Base-by-base conservation (phyloP, 2,888 invertebrate species). In the Brenthis ino region DNA sequence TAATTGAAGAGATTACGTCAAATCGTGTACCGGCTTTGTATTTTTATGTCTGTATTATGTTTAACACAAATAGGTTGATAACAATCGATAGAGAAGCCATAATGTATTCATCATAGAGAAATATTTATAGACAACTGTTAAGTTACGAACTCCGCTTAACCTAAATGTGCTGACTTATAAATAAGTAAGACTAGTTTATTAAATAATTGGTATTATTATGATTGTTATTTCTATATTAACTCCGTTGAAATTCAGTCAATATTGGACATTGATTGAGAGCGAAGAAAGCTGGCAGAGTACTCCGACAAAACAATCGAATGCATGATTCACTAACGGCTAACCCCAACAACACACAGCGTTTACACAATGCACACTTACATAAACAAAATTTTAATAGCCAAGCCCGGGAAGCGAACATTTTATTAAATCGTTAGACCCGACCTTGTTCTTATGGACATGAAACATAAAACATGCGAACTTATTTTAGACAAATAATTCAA, bases 271-370 rank as follows among this genome's bases (percentile, higher is more conserved):
- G 80, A 84, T 82, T 78, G 74, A 72, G 72, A 74, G 70, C 76
- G 72, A 76, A 73, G 60, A 67, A 77, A 75, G 77, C 77, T 75
- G 74, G 73, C 67, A 77, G 76, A 78, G 74, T 78, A 76, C 77
- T 75, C 68, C 77, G 76, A 74, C 73, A 74, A 76, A 78, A 75
- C 74, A 76, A 77, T 76, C 74, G 71, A 82, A 83, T 77, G 80
- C 81, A 86, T 79, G 79, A 81, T 80, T 79, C 81, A 81, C 78
- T 75, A 75, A 73, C 73, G 67, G 70, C 74, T 73, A 75, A 74
- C 72, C 76, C 74, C 74, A 65, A 43, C 37, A 37, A 66, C 68
- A 48, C 67, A 57, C 67, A 53, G 50, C 43, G 55, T 57, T 63
- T 57, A 71, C 71, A 71, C 70, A 64, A 53, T 64, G 69, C 69